Conservation (phyloP, 1,140 invertebrate species). For the Drosophila kikkawai region DNA sequence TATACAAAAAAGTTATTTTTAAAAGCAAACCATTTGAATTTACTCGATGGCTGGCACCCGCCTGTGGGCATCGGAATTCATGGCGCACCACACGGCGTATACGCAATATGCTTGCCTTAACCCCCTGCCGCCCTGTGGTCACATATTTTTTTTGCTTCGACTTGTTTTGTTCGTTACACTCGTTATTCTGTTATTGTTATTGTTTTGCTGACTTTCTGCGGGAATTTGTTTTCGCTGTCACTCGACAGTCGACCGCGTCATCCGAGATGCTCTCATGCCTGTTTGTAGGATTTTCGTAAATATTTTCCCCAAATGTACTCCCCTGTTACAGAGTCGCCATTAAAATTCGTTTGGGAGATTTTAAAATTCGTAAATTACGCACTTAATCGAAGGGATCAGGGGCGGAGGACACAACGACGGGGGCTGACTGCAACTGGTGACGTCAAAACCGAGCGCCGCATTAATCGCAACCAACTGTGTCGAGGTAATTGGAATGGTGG, state of each 20-base stretch:
- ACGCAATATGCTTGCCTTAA: slow-evolving; percentile 57
- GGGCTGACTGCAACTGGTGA: slow-evolving; percentile 3
- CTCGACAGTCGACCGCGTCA: slow-evolving; percentile 50
- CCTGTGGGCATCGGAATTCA: slow-evolving; percentile 29
- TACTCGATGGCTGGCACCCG: background rate
- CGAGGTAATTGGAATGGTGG: slow-evolving; percentile 44
- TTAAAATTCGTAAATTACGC: slow-evolving; percentile 16
- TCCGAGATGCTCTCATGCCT: slow-evolving; percentile 15
- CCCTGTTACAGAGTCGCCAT: background rate
- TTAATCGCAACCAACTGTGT: slow-evolving; percentile 56
- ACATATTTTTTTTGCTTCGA: slow-evolving; percentile 24
- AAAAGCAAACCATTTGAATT: too few relatives aligned
- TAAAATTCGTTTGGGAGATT: background rate
- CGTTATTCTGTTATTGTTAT: slow-evolving; percentile 67
- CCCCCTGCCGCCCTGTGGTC: slow-evolving; percentile 13
- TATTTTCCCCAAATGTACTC: slow-evolving; percentile 47
- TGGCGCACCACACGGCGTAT: slow-evolving; percentile 63
- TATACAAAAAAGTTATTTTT: too few relatives aligned
- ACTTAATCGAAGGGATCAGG: slow-evolving; percentile 14
- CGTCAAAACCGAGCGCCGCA: slow-evolving; percentile 25
- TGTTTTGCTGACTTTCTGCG: slow-evolving; percentile 52
- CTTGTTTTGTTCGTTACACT: slow-evolving; percentile 49
- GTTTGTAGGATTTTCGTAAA: slow-evolving; percentile 44
- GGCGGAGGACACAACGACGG: background rate
- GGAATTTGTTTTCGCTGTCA: slow-evolving; percentile 45